phyloP scores from a whole-genome alignment of 1,140 invertebrate genomes.

The Brachionus paranguensis region DNA sequence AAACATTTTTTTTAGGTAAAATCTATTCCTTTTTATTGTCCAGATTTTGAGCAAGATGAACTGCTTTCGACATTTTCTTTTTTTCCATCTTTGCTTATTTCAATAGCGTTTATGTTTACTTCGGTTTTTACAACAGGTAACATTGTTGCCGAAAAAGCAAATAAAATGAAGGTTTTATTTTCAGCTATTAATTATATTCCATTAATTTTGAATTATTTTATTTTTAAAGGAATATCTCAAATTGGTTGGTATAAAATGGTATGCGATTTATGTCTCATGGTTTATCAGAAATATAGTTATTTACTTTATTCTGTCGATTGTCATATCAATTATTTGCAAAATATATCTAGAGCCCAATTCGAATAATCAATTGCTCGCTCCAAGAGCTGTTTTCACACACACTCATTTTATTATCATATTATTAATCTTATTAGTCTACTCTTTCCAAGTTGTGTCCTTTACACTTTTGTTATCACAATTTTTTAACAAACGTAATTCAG shows the following conservation, averaged over 20 bases:
- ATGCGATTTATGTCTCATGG: constrained; percentile 21
- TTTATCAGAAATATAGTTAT: constrained; percentile 15
- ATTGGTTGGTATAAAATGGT: constrained; percentile 37
- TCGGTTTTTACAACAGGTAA: constrained; percentile 10
- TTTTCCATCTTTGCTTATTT: constrained; percentile 3
- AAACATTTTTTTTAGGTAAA: not conserved
- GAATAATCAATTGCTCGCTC: not conserved
- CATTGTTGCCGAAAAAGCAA: constrained; percentile 24
- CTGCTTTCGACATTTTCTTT: constrained; percentile 22
- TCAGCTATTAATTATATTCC: not conserved
- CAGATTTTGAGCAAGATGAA: constrained; percentile 30
- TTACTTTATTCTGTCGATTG: not conserved
- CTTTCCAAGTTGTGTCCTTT: constrained; percentile 19
- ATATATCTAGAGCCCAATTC: constrained; percentile 14
- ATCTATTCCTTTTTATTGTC: constrained; percentile 9
- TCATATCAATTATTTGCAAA: constrained; percentile 15
- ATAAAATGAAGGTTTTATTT: constrained; percentile 27
- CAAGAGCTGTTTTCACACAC: constrained; percentile 17
- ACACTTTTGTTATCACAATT: constrained; percentile 18
- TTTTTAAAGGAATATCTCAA: constrained; percentile 35
- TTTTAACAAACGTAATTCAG: constrained; percentile 18
- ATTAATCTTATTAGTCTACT: not conserved
- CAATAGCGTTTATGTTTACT: constrained; percentile 13
- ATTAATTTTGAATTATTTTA: not conserved
- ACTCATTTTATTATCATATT: constrained; percentile 14